Percentiles rank a stretch among this genome's conserved stretches.
phyloP scores from a whole-genome alignment of 2,113 vertebrate species.

The Naja naja region DNA sequence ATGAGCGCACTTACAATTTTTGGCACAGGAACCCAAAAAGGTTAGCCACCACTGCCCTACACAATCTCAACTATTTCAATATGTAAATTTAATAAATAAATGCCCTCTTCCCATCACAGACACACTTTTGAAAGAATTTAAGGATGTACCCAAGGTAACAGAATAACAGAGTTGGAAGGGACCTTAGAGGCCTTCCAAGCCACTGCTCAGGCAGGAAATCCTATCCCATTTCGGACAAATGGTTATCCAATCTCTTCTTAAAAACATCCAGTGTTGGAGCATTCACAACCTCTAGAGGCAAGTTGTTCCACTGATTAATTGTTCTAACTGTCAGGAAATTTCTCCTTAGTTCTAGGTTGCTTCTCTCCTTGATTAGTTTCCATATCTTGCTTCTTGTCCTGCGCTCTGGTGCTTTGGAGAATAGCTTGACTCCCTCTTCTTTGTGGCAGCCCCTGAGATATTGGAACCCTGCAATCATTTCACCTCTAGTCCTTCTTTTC shows the following conservation, averaged over 20 bases:
- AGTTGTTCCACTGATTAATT: background rate
- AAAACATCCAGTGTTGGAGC: background rate
- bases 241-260: background rate
- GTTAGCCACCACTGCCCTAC: too few species aligned
- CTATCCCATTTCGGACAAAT: background rate
- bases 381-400: background rate
- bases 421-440: background rate
- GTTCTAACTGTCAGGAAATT: background rate
- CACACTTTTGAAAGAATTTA: background rate
- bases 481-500: background rate
- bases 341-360: background rate
- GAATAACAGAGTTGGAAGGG: background rate
- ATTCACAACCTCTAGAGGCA: background rate
- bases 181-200: background rate
- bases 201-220: background rate
- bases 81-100: background rate
- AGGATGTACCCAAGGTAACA: background rate
- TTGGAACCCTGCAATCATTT: background rate
- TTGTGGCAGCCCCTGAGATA: background rate
- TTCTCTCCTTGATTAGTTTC: background rate
- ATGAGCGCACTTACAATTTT: too few species aligned
- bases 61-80: background rate
- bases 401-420: background rate
- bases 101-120: background rate
- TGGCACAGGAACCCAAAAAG: too few species aligned